Base-by-base conservation (phyloP, 2,888 invertebrate genomes). In the Synergus umbraculus region DNA sequence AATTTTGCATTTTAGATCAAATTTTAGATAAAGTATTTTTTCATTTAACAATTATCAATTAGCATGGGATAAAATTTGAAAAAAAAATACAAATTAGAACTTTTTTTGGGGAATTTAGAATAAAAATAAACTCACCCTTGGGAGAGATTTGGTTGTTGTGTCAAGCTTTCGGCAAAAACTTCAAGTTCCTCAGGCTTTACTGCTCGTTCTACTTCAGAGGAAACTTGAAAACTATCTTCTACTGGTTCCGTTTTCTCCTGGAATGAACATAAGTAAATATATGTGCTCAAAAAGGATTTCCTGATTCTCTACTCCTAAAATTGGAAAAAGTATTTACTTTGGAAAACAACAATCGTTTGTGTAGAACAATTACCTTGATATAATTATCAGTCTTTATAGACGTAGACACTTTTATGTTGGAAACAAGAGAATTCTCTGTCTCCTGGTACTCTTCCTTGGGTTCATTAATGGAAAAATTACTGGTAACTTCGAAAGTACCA, bases 121-220 rank as follows among this genome's bases (percentile, higher is more conserved):
- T 65, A 65, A 43, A 66, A 18, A 12, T 3, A 18, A 18, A 87
- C 91, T 90, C 80, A 92, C 92, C 89, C 91, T 84, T 91, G 90
- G 8, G 91, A 92, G 63, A 91, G 85, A 87, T 92, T 91, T 49
- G 91, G 90, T 81, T 90, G 90, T 79, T 90, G 88, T 4, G 87
- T 88, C 49, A 91, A 83, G 79, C 87, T 90, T 65, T 91, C 91
- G 73, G 88, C 86, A n/a, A 90, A 83, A 69, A 89, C 84, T 79
- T 90, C 86, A 18, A 89, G 78, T 73, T 86, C 85, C 41, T 83
- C 84, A 65, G 84, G 69, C 46, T 81, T 83, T 15, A 79, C 79
- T 15, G 76, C 37, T 9, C 86, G 80, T 5, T 81, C 82, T 22
- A 78, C 82, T 43, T 43, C 76, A 13, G 81, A 49, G 10, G 78